phyloP scores from a whole-genome alignment of 2,113 vertebrate species.

The Lucifuga dentata region DNA sequence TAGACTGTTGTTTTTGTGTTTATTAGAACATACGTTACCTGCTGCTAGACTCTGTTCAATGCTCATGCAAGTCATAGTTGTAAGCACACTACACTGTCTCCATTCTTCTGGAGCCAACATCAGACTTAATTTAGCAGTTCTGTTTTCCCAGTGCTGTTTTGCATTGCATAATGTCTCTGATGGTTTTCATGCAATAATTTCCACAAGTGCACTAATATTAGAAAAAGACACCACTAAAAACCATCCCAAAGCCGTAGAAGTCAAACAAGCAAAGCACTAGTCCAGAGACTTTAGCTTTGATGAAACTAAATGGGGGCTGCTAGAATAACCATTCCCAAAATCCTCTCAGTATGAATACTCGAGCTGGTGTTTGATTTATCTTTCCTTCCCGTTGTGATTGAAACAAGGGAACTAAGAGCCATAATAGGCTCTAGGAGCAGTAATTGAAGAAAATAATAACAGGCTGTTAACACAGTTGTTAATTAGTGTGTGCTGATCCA shows the following conservation, averaged over 20 bases:
- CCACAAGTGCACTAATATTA: background rate
- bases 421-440: constrained; percentile 72
- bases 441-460: constrained; percentile 79
- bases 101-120: constrained; percentile 11
- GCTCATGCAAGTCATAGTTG: constrained; percentile 20
- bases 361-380: constrained; percentile 37
- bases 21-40: constrained; percentile 29
- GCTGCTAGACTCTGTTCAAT: constrained; percentile 26
- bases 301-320: background rate
- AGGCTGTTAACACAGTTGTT: constrained; percentile 74
- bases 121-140: constrained; percentile 13
- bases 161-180: background rate
- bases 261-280: constrained; percentile 5
- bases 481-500: constrained; percentile 76
- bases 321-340: background rate
- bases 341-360: constrained; percentile 13
- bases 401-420: constrained; percentile 64
- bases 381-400: constrained; percentile 46
- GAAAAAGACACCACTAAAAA: background rate
- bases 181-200: background rate
- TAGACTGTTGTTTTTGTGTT: constrained; percentile 28
- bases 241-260: background rate
- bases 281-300: constrained; percentile 4
- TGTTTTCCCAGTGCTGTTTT: constrained; percentile 14
- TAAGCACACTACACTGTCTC: constrained; percentile 15